Evolutionary conservation across 2,888 invertebrate genomes (phyloP).

Genomic region (Scrobipalpa costella): DNA sequence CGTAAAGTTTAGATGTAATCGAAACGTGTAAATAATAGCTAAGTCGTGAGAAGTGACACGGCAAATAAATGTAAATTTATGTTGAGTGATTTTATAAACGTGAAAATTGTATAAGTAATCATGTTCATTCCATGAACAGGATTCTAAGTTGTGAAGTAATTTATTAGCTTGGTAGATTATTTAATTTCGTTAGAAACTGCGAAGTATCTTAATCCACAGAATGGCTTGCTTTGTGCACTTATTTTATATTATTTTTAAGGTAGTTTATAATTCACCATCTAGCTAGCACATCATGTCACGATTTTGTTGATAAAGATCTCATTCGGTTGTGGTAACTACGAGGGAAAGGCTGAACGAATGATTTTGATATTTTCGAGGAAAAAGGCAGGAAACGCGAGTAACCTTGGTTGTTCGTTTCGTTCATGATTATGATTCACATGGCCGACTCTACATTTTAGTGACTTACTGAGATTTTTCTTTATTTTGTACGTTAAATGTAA

Average conservation of each 20-base stretch:
- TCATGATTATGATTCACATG: background rate
- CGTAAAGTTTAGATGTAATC: background rate
- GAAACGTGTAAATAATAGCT: slow-evolving; percentile 12
- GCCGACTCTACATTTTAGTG: background rate
- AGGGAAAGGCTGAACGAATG: background rate
- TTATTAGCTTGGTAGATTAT: no score
- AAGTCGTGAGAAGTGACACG: background rate
- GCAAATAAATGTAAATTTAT: background rate
- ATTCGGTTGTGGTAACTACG: background rate
- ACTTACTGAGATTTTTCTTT: no score
- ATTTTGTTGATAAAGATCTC: slow-evolving; percentile 4
- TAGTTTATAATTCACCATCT: no score
- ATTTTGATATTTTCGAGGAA: background rate
- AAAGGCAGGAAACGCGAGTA: background rate
- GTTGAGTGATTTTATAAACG: slow-evolving; percentile 7
- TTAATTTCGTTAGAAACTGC: no score
- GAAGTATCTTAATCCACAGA: no score
- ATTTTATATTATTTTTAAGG: no score
- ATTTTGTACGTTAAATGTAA: no score
- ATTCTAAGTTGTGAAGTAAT: no score
- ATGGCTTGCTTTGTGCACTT: no score
- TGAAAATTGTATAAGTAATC: background rate
- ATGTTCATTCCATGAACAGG: background rate
- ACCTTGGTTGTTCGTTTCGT: background rate
- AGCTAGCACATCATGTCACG: background rate